phyloP scores from a whole-genome alignment of 2,113 vertebrate species.

The Aegithalos caudatus region DNA sequence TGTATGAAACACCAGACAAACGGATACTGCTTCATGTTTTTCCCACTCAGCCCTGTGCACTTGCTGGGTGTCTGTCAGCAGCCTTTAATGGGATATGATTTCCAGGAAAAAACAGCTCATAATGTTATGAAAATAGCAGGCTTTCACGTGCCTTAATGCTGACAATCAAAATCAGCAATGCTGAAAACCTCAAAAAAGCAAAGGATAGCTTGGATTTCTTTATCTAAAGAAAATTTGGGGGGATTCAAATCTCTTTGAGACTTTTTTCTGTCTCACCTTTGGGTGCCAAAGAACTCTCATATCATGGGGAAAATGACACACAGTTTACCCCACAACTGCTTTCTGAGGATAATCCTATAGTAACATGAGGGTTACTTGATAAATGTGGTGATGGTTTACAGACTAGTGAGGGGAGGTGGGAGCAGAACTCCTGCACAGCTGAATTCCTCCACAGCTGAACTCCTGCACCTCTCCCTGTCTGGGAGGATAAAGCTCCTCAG shows the following conservation, averaged over 20 bases:
- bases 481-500: neutral
- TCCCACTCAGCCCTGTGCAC: neutral
- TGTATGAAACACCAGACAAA: neutral
- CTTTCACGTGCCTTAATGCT: neutral
- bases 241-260: fast-evolving
- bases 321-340: neutral
- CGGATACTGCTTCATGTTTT: neutral
- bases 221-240: neutral
- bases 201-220: neutral
- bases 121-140: neutral
- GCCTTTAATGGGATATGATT: neutral
- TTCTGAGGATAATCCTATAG: neutral
- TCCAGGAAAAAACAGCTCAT: neutral
- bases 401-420: neutral
- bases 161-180: neutral
- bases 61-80: neutral
- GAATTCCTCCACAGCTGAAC: neutral
- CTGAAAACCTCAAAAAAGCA: neutral
- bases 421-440: neutral
- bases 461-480: neutral
- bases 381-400: neutral
- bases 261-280: neutral
- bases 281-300: too few relatives aligned
- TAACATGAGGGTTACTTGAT: neutral
- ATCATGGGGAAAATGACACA: neutral